Base-by-base conservation (phyloP, 2,113 vertebrate genomes). In the Ranitomeya variabilis region DNA sequence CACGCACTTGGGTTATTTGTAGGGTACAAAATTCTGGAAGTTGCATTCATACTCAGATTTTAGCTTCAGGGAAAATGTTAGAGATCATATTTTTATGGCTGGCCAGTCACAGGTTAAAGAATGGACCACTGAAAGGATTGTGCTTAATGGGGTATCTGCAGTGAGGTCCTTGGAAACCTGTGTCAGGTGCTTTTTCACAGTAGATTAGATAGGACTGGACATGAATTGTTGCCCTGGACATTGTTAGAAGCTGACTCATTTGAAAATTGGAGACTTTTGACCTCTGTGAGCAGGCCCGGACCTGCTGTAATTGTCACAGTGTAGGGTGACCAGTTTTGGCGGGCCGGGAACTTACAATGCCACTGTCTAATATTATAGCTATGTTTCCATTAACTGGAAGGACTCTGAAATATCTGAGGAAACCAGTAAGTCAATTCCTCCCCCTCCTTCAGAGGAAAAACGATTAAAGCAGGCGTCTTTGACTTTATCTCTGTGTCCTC, bases 401-500 rank as follows among this genome's bases (percentile, higher is more conserved):
- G 73, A n/a, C 18, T 4, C 45, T 21, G 82, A 84, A 55, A 69
- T 84, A 67, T 85, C 11, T 55, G 51, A 73, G 67, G 67, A 86
- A 60, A 76, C 67, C 69, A 67, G 37, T 54, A 18, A 51, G 82
- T 84, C 62, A 31, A 37, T 69, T 23, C 60, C 45, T 55, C 51
- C 64, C 82, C 73, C 73, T 21, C 16, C 37, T 76, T 76, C 18
- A 7, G 64, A 52, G 81, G 81, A 52, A 83, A 83, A 73, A 55
- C 31, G 54, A 60, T 86, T 59, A 76, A 62, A 86, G 31, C 6
- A 52, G 52, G 74, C 62, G 21, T 51, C 66, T 80, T 81, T 81
- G 62, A 52, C 86, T 73, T 87, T 87, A 87, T 87, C 86, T 80
- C 11, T 74, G 51, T 71, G 78, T 37, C 78, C 52, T 62, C 45